Evolutionary conservation across 1,140 invertebrate species (phyloP), one percentile per base, ranked within the genome.

Genomic region (Nomia melanderi): DNA sequence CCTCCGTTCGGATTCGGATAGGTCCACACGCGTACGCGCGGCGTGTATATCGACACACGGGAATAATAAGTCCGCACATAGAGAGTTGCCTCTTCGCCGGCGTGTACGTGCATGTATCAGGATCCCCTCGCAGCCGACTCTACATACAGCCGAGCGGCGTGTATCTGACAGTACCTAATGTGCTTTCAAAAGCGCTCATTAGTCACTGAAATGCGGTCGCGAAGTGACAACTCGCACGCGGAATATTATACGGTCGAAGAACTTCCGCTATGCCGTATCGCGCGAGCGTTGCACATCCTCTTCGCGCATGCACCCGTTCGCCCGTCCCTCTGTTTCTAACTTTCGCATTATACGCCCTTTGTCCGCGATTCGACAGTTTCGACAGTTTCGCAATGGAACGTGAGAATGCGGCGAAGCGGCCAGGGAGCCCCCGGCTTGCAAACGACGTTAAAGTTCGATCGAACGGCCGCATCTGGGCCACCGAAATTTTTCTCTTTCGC

Each of bases 291-390:
- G 53, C 73, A 62, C 66, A 50, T 72, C 60, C 63, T 27, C 65
- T n/a, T 54, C 33, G 50, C 70, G 47, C 77, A 78, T 79, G 59
- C 79, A 57, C 65, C 47, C 39, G 39, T 8, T 12, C 53, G 36
- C n/a, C n/a, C 62, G 64, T 54, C 62, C 63, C 64, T 83, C 71
- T 85, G 86, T 86, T 86, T 87, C 86, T 77, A 91, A 92, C 89
- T 92, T 91, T 89, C 88, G 87, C 88, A 90, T 91, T 90, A 89
- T 89, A 84, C 79, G 87, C 85, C 87, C 87, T 88, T 90, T 91
- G 89, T 90, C 84, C 87, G 78, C 85, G 79, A 90, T 90, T 91
- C 88, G 90, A 91, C 90, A 91, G 87, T 91, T 91, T 82, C 88
- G 88, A 91, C 88, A 89, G 89, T 88, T 89, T 84, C 82, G 79